These are phyloP conservation scores for Amiota mariae DNA, from an alignment of 2,888 invertebrate species.

Conservation along the genomic window DNA sequence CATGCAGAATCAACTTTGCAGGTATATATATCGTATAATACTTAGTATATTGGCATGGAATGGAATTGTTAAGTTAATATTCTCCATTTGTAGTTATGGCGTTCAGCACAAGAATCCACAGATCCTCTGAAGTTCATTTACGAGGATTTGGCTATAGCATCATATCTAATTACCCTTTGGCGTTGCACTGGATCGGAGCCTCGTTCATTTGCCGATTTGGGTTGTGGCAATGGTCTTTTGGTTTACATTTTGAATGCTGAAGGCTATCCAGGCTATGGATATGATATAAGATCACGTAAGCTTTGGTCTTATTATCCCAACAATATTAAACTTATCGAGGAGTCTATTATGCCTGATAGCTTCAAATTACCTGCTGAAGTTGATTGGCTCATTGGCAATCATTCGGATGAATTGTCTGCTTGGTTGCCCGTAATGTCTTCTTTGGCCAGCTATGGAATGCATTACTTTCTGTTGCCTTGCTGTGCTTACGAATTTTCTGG, in stretches of 20 bases:
- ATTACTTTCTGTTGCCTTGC: constrained; percentile 94
- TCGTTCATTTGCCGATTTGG: constrained; percentile 91
- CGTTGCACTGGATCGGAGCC: constrained; percentile 73
- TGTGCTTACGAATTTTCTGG: constrained; percentile 94
- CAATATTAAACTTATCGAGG: constrained; percentile 76
- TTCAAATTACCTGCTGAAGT: constrained; percentile 77
- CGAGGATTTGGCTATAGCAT: constrained; percentile 96
- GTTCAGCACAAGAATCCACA: constrained; percentile 91
- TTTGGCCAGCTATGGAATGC: constrained; percentile 81
- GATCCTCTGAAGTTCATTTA: constrained; percentile 96
- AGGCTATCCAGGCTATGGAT: constrained; percentile 86
- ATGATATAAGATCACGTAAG: constrained; percentile 88
- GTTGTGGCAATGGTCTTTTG: constrained; percentile 97
- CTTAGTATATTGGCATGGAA: constrained; percentile 73
- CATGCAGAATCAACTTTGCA: constrained; percentile 84
- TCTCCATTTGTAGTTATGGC: constrained; percentile 81
- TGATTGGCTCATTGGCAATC: constrained; percentile 98
- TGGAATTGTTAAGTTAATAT: background rate
- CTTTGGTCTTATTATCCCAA: constrained; percentile 89
- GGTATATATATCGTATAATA: too few relatives aligned
- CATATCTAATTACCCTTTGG: constrained; percentile 90
- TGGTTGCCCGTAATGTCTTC: constrained; percentile 97
- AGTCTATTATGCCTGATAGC: constrained; percentile 75
- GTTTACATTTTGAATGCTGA: constrained; percentile 89
- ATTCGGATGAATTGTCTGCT: constrained; percentile 98